Percentiles rank a stretch among this genome's conserved stretches.
phyloP scores from a whole-genome alignment of 2,797 vertebrate species.

The Enteromius mattozi region DNA sequence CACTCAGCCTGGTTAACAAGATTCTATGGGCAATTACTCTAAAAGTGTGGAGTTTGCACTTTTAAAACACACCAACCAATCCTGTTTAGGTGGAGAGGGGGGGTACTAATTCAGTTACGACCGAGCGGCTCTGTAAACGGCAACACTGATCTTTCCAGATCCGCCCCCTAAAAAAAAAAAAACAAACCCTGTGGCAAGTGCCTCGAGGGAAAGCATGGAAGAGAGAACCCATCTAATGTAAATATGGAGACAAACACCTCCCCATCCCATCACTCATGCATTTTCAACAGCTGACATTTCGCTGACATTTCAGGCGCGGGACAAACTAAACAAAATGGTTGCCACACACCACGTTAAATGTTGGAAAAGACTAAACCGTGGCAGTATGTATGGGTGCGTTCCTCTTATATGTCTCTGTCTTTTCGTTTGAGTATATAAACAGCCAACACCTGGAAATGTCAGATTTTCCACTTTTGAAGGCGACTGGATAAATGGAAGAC shows the following conservation, averaged over 20 bases:
- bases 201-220: conserved; percentile 29
- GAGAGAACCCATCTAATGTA: conserved; percentile 64
- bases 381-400: conserved; percentile 56
- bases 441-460: conserved; percentile 59
- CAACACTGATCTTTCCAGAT: conserved; percentile 65
- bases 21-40: conserved; percentile 72
- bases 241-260: conserved; percentile 66
- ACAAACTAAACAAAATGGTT: conserved; percentile 61
- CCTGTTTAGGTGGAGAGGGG: conserved; percentile 71
- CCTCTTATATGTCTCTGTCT: conserved; percentile 44
- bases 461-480: conserved; percentile 47
- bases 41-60: conserved; percentile 70
- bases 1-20: conserved; percentile 68
- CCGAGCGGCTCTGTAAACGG: conserved; percentile 58
- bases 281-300: conserved; percentile 68
- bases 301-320: conserved; percentile 64
- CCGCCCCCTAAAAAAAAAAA: conserved; percentile 41
- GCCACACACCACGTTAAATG: conserved; percentile 53
- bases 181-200: conserved; percentile 20
- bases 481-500: conserved; percentile 36
- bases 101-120: conserved; percentile 74
- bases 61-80: conserved; percentile 66
- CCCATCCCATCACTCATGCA: conserved; percentile 62
- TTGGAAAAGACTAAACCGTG: conserved; percentile 50
- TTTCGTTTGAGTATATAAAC: conserved; percentile 55